These are phyloP conservation scores for Felis catus DNA, from an alignment of 2,113 vertebrate genomes.

Conservation along the genomic window F.catus_Fca126_mat1.0 CM031413.1:52807001-52807500, in stretches of 20 bases:
- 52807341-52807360: background rate
- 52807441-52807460: background rate
- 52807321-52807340: background rate
- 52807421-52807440: background rate
- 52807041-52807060: background rate
- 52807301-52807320: background rate
- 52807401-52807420: background rate
- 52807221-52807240: background rate
- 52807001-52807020: background rate
- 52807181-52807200: background rate
- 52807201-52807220: background rate
- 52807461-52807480: background rate
- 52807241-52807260: background rate
- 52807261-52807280: background rate
- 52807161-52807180: background rate
- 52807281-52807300: background rate
- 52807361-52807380: background rate
- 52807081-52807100: background rate
- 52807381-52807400: background rate
- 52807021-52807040: background rate
- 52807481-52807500: background rate
- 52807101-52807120: rapidly evolving
- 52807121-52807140: background rate
- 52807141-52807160: background rate
- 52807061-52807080: background rate